Evolutionary conservation across 2,888 invertebrate genomes (phyloP), one percentile per base, ranked within the genome.

Genomic region (Neocrepidodera transversa): DNA sequence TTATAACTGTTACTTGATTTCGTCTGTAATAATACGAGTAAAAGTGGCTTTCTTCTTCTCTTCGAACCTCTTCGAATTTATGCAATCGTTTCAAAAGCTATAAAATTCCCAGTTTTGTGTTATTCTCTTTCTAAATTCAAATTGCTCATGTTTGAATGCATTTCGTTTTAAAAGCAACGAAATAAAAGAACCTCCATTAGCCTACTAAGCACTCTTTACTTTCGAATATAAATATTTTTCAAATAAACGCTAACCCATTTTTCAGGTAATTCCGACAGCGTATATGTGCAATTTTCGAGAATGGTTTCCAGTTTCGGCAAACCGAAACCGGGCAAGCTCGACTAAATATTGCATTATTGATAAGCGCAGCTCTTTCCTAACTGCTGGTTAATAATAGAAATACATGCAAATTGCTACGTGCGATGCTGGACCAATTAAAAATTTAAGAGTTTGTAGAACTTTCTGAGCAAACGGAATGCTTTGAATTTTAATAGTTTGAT

Each of bases 371-470:
- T 54, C 55, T 53, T 57, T 42, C 35, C 61, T 53, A 43, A 61
- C 53, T 52, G 38, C 10, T n/a, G 49, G 40, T 58, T 50, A 53
- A 61, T 61, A 56, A 60, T 51, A 48, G 60, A 60, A 56, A 42
- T 56, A 56, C 49, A 59, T 54, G 59, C 48, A 60, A 56, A 51
- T 60, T 52, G 50, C 56, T 48, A 42, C 20, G 45, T 38, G 48
- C 47, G 26, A 40, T 48, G 36, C 53, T 38, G 17, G 26, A 18
- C 35, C 26, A 38, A 28, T 58, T 58, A 58, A 52, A 58, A 52
- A 52, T 58, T 11, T 20, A 58, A 30, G 36, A 51, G 51, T 40
- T 58, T 18, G 8, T 14, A 28, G 38, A 55, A 48, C 14, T 52
- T 38, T 11, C 49, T 35, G 20, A 49, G 49, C 35, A 32, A 35